Conservation (phyloP, 2,888 invertebrate genomes). For the Smittia aterrima region DNA sequence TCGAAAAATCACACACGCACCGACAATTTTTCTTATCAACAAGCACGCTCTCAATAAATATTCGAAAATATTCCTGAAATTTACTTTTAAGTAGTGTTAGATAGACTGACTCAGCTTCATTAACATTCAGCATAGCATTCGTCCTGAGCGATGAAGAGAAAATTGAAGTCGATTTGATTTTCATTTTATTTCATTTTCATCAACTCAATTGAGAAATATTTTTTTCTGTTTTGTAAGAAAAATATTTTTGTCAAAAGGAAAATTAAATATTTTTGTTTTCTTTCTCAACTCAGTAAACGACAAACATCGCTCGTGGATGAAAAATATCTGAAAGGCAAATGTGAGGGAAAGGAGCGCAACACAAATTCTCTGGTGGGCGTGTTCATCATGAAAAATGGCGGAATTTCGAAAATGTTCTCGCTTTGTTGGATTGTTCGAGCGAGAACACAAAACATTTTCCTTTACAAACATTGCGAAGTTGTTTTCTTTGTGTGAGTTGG, state of each 20-base stretch:
- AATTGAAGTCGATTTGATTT: background rate
- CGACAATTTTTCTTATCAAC: background rate
- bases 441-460: background rate
- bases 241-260: too few relatives aligned
- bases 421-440: background rate
- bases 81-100: constrained; percentile 14
- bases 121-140: background rate
- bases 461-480: background rate
- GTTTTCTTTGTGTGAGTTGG: constrained; percentile 4
- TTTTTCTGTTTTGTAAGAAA: too few relatives aligned
- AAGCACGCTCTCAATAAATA: background rate
- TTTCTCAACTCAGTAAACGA: background rate
- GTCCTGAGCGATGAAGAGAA: background rate
- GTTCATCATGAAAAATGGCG: constrained; percentile 30
- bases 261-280: too few relatives aligned
- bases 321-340: background rate
- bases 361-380: background rate
- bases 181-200: too few relatives aligned
- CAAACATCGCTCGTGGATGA: background rate
- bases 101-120: constrained; percentile 10
- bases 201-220: too few relatives aligned
- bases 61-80: constrained; percentile 7
- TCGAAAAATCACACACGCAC: background rate
- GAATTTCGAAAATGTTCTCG: constrained; percentile 24
- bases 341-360: background rate